Percentiles rank a stretch among this genome's conserved stretches.
These are phyloP conservation scores for Saccostrea glomerata DNA, from an alignment of 1,140 invertebrate species.

Conservation along the genomic window DNA sequence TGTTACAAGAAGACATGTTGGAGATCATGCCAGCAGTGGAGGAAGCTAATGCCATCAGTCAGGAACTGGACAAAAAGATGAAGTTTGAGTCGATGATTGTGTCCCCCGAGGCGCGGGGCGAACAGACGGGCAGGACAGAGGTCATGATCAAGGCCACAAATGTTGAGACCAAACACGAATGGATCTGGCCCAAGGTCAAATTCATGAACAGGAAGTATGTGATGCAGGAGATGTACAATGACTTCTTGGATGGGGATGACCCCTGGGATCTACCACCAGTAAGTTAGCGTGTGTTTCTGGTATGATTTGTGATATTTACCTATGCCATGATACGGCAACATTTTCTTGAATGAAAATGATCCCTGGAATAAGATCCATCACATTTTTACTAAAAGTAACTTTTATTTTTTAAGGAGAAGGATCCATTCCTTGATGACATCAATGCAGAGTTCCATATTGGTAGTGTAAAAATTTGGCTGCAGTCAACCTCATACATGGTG, in stretches of 20 bases:
- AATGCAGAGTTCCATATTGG: slow-evolving; percentile 83
- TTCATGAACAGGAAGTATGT: slow-evolving; percentile 83
- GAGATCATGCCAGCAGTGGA: slow-evolving; percentile 83
- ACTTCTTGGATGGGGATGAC: slow-evolving; percentile 82
- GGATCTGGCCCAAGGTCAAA: slow-evolving; percentile 82
- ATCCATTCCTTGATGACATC: slow-evolving; percentile 83
- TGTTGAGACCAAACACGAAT: slow-evolving; percentile 81
- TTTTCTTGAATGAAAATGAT: too few species aligned
- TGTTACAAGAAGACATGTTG: slow-evolving; percentile 83
- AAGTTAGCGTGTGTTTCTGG: slow-evolving; percentile 52
- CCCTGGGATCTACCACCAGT: slow-evolving; percentile 80
- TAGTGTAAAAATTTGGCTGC: slow-evolving; percentile 82
- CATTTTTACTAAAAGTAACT: background rate
- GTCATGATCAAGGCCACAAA: slow-evolving; percentile 82
- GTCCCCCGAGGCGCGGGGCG: slow-evolving; percentile 81
- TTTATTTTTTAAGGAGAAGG: slow-evolving; percentile 79
- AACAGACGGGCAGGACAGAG: slow-evolving; percentile 79
- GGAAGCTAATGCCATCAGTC: slow-evolving; percentile 83
- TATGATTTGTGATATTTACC: too few species aligned
- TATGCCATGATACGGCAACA: too few species aligned
- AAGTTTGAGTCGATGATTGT: slow-evolving; percentile 84
- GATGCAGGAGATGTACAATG: slow-evolving; percentile 85
- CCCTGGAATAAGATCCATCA: too few species aligned
- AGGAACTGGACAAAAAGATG: slow-evolving; percentile 82
- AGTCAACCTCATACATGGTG: slow-evolving; percentile 82